Evolutionary conservation across 2,888 invertebrate genomes (phyloP), one percentile per base, ranked within the genome.

Genomic region (Drosophila hamatofila): DNA sequence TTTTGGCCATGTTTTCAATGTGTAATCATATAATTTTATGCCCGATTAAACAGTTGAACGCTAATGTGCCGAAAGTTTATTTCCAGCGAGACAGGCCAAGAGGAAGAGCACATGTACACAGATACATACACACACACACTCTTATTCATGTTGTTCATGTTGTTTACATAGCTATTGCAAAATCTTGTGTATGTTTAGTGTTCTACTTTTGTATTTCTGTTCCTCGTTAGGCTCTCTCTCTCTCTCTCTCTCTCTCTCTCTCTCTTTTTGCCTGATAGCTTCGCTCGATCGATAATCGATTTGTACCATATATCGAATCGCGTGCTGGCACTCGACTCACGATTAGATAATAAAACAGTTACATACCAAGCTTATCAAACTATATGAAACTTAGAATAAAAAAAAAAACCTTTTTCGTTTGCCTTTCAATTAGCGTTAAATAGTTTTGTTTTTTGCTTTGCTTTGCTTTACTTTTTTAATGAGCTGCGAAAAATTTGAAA

Each of bases 1-100:
- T 46, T 46, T 74, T 59, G 25, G 46, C 23, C 78, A 76, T 64
- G 73, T 73, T 68, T 78, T 57, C 44, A 54, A 51, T 78, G 78
- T 63, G 67, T 78, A 77, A 79, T 70, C 83, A 69, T 68, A 72
- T 86, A 64, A 86, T 74, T 86, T 86, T 80, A 83, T 86, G 81
- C 81, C 74, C 89, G 88, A 86, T 89, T 84, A 74, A 84, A 66
- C 71, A 62, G 78, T 82, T 66, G 69, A 76, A 77, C 72, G 73
- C 59, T 52, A 76, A 72, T 68, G 65, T 75, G 85, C 72, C 78
- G 75, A 80, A 84, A 82, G 88, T 82, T 84, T 82, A 88, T 88
- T 84, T 80, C 73, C 80, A 88, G 88, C 64, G 59, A 62, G 61
- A 54, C 65, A 44, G 33, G 30, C 60, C 46, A 49, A 64, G 69